Conservation (phyloP, 2,113 vertebrate species). For the Poeciliopsis turrubarensis region DNA sequence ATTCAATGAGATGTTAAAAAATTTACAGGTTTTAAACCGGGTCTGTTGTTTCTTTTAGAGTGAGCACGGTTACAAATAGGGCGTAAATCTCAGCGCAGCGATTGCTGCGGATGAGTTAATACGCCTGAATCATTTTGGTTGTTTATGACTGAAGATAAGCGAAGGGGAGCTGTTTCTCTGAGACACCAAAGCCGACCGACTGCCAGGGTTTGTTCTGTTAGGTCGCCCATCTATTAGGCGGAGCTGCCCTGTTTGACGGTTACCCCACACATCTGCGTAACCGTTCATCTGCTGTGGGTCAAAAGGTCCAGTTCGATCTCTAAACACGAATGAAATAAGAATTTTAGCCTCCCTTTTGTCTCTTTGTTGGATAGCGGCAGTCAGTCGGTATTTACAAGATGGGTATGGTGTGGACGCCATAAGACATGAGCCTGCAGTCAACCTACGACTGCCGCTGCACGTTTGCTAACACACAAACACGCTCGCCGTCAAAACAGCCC, state of each 20-base stretch:
- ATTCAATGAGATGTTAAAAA: no score
- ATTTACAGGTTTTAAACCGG: no score
- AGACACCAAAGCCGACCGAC: conserved; percentile 41
- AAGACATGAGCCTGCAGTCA: conserved; percentile 14
- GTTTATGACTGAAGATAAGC: conserved; percentile 33
- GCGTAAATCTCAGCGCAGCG: conserved; percentile 13
- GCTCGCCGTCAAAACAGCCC: conserved; percentile 13
- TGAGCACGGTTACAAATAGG: background rate
- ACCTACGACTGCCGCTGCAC: conserved; percentile 4
- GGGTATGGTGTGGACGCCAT: background rate
- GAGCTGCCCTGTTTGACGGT: conserved; percentile 16
- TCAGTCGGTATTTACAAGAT: background rate
- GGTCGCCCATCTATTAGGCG: conserved; percentile 2
- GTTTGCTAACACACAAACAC: conserved; percentile 11
- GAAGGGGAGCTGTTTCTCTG: background rate
- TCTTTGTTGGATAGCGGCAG: background rate
- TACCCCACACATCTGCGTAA: conserved; percentile 37
- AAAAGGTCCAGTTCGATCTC: conserved; percentile 21
- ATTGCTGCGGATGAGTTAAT: conserved; percentile 17
- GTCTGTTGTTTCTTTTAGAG: no score
- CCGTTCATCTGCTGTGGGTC: conserved; percentile 42
- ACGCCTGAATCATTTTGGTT: conserved; percentile 27
- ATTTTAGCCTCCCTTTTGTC: background rate
- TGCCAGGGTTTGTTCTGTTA: conserved; percentile 36
- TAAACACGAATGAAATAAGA: conserved; percentile 8